Conservation (phyloP, 1,140 invertebrate species). For the Ceratosolen solmsi region DNA sequence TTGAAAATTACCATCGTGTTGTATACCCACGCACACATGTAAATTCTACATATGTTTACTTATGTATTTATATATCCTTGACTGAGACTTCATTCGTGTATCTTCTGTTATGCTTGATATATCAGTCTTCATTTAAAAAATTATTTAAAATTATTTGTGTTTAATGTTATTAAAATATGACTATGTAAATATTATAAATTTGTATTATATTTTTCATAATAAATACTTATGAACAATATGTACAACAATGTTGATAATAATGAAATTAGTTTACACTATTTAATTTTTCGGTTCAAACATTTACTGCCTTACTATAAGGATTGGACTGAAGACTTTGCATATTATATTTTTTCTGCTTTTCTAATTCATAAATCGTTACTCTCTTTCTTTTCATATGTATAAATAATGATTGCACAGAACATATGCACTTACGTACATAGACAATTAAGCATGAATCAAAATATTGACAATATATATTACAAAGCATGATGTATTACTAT, state of each 20-base stretch:
- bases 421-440: background rate
- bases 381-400: slow-evolving; percentile 45
- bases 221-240: background rate
- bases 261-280: slow-evolving; percentile 53
- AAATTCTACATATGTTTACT: background rate
- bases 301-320: slow-evolving; percentile 72
- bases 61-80: background rate
- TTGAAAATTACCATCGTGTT: background rate
- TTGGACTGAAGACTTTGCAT: slow-evolving; percentile 72
- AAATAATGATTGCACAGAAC: slow-evolving; percentile 16
- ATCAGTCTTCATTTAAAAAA: background rate
- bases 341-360: slow-evolving; percentile 66
- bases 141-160: background rate
- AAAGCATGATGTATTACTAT: slow-evolving; percentile 6
- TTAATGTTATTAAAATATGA: too few relatives aligned
- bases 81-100: slow-evolving; percentile 16
- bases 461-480: background rate
- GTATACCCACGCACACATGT: background rate
- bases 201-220: background rate
- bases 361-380: slow-evolving; percentile 54
- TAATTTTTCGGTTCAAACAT: slow-evolving; percentile 61
- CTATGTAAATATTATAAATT: too few relatives aligned
- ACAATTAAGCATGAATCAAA: background rate
- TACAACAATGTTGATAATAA: background rate
- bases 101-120: background rate